Percentiles rank a stretch among this genome's conserved stretches.
Evolutionary conservation across 2,888 invertebrate genomes (phyloP).

Genomic region (Imbricaverruca yamaguchii): DNA sequence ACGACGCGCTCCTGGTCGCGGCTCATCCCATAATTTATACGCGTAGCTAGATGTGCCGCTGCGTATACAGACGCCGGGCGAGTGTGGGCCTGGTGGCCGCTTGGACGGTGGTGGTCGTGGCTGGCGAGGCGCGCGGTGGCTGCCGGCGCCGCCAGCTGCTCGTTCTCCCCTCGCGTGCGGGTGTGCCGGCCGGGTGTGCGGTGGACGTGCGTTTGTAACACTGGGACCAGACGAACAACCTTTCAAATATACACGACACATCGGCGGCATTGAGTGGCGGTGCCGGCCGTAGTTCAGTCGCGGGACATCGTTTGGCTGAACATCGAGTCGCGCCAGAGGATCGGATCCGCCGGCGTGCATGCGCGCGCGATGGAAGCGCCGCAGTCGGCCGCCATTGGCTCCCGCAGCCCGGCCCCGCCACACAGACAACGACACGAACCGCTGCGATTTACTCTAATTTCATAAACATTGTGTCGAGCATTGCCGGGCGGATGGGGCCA

Average conservation of each 20-base stretch:
- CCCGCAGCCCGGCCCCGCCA: background rate
- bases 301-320: too few relatives aligned
- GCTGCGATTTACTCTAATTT: slow-evolving; percentile 12
- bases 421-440: too few relatives aligned
- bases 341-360: too few relatives aligned
- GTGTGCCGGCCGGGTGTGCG: background rate
- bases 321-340: too few relatives aligned
- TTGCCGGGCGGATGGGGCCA: background rate
- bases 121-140: background rate
- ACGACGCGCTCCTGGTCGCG: too few relatives aligned
- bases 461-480: slow-evolving; percentile 6
- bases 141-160: background rate
- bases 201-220: background rate
- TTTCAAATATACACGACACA: slow-evolving; percentile 2
- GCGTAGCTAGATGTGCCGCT: background rate
- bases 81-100: background rate
- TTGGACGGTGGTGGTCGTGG: background rate
- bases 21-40: background rate
- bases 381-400: background rate
- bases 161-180: background rate
- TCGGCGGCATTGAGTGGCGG: background rate
- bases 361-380: too few relatives aligned
- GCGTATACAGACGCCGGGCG: background rate
- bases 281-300: too few relatives aligned
- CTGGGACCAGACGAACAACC: slow-evolving; percentile 12